A percentile compares a stretch with the other conserved stretches of the same genome.
Evolutionary conservation across 2,888 invertebrate species (phyloP).

Genomic region (Buathra laborator): DNA sequence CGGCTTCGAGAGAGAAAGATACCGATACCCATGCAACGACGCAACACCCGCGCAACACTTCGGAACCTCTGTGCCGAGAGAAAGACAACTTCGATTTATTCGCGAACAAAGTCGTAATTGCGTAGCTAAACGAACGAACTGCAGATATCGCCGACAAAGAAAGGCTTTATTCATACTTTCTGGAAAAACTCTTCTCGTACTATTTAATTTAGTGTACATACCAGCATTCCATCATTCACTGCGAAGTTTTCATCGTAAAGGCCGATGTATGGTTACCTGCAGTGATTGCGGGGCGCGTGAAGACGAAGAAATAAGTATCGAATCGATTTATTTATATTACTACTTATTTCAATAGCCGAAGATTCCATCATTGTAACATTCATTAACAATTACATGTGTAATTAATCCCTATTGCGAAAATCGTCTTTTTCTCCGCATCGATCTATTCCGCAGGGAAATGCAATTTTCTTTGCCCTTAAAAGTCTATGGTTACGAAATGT

Average conservation of each 20-base stretch:
- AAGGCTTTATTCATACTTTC: conserved; percentile 3
- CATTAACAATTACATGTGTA: too few relatives aligned
- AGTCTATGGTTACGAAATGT: too few relatives aligned
- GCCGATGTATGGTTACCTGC: neutral
- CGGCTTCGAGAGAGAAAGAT: neutral
- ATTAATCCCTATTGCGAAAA: too few relatives aligned
- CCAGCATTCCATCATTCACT: neutral
- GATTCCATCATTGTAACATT: too few relatives aligned
- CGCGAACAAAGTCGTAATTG: conserved; percentile 48
- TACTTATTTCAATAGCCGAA: too few relatives aligned
- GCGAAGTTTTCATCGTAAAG: neutral
- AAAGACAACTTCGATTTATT: conserved; percentile 25
- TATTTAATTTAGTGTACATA: neutral
- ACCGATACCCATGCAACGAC: conserved; percentile 21
- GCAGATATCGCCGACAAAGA: conserved; percentile 55
- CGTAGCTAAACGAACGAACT: neutral
- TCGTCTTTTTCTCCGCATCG: too few relatives aligned
- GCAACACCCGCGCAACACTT: conserved; percentile 37
- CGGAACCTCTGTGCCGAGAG: conserved; percentile 13
- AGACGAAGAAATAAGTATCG: too few relatives aligned
- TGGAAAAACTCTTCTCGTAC: conserved; percentile 8
- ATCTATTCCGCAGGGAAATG: too few relatives aligned
- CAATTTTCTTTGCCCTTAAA: too few relatives aligned
- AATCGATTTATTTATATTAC: too few relatives aligned
- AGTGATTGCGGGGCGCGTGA: too few relatives aligned